These are phyloP conservation scores for Plagiodera versicolora DNA, from an alignment of 2,888 invertebrate species.

Conservation along the genomic window DNA sequence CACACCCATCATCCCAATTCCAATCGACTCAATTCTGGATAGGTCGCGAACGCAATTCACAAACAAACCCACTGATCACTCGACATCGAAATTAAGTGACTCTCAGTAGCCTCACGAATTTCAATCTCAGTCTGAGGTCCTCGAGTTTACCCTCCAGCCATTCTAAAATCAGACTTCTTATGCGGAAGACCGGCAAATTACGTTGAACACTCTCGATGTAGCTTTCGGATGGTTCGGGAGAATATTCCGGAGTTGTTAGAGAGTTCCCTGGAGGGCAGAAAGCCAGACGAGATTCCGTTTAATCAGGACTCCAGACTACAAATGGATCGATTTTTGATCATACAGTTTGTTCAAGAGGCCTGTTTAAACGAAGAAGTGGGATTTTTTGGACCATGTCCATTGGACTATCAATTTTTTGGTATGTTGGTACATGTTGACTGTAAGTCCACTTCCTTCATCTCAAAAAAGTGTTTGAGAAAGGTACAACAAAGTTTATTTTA, in stretches of 20 bases:
- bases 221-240: background rate
- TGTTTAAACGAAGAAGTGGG: no score
- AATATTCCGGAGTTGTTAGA: background rate
- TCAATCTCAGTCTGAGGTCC: background rate
- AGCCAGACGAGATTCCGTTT: background rate
- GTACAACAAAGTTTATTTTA: no score
- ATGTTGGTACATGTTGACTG: no score
- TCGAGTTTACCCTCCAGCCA: background rate
- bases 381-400: no score
- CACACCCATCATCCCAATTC: no score
- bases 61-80: no score
- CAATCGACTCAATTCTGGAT: no score
- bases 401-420: no score
- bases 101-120: background rate
- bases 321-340: background rate
- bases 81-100: no score
- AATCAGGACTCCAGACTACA: background rate
- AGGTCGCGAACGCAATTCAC: no score
- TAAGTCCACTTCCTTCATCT: no score
- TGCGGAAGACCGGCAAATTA: constrained; percentile 27
- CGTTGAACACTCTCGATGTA: constrained; percentile 10
- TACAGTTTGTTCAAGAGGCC: background rate
- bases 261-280: background rate
- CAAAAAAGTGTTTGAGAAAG: no score
- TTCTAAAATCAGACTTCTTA: constrained; percentile 23